Conservation (phyloP, 2,797 vertebrate species). For the Phoebastria nigripes region DNA sequence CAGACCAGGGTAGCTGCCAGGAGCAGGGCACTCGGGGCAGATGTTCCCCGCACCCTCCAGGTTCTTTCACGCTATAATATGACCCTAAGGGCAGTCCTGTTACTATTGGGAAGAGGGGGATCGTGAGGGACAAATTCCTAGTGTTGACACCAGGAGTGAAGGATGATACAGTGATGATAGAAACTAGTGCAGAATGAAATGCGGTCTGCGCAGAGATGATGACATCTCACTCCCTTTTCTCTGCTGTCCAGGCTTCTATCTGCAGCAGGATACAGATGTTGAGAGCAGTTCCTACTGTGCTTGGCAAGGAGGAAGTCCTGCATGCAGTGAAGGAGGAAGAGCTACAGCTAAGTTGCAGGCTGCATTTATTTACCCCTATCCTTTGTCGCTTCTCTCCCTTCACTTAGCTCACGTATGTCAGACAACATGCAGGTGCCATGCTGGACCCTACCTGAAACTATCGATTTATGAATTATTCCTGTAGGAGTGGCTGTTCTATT, state of each 20-base stretch:
- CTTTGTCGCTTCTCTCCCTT: neutral
- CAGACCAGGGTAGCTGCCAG: neutral
- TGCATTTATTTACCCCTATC: neutral
- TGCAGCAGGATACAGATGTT: neutral
- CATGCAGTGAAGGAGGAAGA: neutral
- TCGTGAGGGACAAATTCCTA: neutral
- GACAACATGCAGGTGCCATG: neutral
- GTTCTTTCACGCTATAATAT: rapidly evolving
- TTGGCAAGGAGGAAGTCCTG: neutral
- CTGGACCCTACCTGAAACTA: neutral
- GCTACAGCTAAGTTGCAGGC: neutral
- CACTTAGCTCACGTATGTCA: neutral
- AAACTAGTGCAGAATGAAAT: neutral
- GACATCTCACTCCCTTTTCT: neutral
- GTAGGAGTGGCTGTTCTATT: neutral
- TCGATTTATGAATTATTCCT: neutral
- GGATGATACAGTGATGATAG: neutral
- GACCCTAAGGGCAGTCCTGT: neutral
- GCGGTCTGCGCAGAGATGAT: neutral
- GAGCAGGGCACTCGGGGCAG: neutral
- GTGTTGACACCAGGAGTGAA: neutral
- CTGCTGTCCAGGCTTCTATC: neutral
- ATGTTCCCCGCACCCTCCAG: neutral
- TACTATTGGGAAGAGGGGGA: neutral
- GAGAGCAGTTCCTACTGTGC: neutral